Evolutionary conservation across 2,888 invertebrate genomes (phyloP).

Genomic region (Orchesellides sinensis): DNA sequence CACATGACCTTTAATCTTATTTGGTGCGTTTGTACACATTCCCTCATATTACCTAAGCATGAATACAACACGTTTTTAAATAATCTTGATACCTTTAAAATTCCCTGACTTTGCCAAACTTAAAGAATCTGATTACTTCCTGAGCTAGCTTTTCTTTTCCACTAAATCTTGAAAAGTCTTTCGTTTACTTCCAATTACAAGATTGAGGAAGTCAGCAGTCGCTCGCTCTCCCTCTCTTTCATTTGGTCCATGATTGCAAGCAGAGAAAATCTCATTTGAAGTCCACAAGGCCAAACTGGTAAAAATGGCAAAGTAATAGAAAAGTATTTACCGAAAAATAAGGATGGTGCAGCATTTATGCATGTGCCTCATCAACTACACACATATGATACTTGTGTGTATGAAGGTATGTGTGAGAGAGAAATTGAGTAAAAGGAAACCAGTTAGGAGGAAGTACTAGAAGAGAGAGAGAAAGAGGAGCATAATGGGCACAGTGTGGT

Average conservation of each 20-base stretch:
- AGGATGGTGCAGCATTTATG: not conserved
- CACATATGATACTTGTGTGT: not conserved
- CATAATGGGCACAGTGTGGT: not conserved
- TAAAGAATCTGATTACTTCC: not conserved
- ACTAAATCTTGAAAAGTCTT: not conserved
- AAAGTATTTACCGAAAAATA: not conserved
- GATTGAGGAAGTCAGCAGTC: not conserved
- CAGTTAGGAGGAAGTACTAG: not conserved
- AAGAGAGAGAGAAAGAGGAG: not conserved
- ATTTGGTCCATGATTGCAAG: no score
- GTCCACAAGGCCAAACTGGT: no score
- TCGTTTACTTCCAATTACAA: not conserved
- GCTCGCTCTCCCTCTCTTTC: not conserved
- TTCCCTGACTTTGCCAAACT: not conserved
- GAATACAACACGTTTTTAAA: not conserved
- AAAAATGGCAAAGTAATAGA: not conserved
- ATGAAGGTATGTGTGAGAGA: not conserved
- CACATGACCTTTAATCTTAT: no score
- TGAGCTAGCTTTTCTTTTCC: not conserved
- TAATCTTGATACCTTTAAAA: not conserved
- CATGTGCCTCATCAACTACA: not conserved
- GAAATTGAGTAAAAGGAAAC: not conserved
- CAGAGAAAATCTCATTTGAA: no score
- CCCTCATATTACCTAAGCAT: not conserved
- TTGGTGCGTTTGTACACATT: conserved; percentile 10